phyloP scores from a whole-genome alignment of 2,797 vertebrate genomes.

The Lophotriccus pileatus region DNA sequence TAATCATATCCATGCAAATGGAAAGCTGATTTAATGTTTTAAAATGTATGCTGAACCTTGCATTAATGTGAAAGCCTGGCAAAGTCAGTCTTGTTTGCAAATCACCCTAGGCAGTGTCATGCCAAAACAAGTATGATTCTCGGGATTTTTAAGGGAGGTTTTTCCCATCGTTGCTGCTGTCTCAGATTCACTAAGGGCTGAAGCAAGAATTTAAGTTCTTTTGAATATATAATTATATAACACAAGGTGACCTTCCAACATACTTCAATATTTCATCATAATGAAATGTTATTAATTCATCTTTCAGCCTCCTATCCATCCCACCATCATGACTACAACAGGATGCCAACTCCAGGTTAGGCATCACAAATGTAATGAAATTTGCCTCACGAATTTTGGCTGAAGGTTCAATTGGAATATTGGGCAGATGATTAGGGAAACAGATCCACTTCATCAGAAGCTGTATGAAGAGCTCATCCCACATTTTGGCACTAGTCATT shows the following conservation, averaged over 20 bases:
- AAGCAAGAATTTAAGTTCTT: conserved; percentile 67
- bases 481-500: neutral
- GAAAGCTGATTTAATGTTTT: neutral
- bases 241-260: conserved; percentile 37
- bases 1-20: neutral
- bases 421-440: neutral
- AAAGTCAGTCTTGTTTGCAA: conserved; percentile 21
- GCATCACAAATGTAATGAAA: neutral
- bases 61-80: conserved; percentile 33
- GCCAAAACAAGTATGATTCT: conserved; percentile 81
- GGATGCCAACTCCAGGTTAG: neutral
- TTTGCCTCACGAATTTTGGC: conserved; percentile 26
- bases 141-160: conserved; percentile 80
- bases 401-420: neutral
- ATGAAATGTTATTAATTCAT: neutral
- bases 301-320: conserved; percentile 25
- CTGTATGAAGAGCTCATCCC: neutral
- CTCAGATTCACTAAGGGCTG: conserved; percentile 74
- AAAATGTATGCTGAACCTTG: conserved; percentile 12
- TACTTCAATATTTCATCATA: conserved; percentile 30
- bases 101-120: conserved; percentile 76
- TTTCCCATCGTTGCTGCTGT: conserved; percentile 74
- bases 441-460: conserved; percentile 3
- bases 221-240: conserved; percentile 24
- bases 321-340: neutral